These are phyloP conservation scores for Phymorhynchus buccinoides DNA, from an alignment of 1,140 invertebrate species.

Conservation along the genomic window DNA sequence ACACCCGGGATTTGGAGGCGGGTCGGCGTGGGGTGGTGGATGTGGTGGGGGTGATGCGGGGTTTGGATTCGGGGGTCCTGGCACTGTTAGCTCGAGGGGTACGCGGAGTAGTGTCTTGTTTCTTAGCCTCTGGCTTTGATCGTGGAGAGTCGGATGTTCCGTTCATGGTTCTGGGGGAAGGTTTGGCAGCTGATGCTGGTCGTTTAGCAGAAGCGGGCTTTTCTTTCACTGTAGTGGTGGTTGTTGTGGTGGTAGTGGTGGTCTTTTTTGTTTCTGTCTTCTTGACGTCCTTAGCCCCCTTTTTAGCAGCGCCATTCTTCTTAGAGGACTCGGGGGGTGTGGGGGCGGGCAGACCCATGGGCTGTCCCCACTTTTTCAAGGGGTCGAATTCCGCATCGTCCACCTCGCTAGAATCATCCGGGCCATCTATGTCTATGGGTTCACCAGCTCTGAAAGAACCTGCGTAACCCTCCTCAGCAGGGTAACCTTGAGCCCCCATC, in stretches of 20 bases:
- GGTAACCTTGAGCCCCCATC: neutral
- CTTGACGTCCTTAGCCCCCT: conserved; percentile 20
- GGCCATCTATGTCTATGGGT: neutral
- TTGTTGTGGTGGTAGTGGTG: neutral
- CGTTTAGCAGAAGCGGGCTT: conserved; percentile 48
- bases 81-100: conserved; percentile 53
- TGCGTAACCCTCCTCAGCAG: neutral
- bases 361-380: conserved; percentile 89
- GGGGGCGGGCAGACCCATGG: conserved; percentile 89
- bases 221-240: conserved; percentile 3
- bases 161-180: conserved; percentile 39
- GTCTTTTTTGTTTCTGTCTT: conserved; percentile 71
- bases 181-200: conserved; percentile 35
- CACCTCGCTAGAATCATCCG: neutral
- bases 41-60: conserved; percentile 44
- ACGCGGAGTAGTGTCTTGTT: conserved; percentile 39
- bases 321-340: conserved; percentile 76
- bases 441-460: neutral
- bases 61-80: conserved; percentile 28
- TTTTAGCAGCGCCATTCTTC: conserved; percentile 20
- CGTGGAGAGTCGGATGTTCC: conserved; percentile 39
- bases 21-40: conserved; percentile 52
- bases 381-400: conserved; percentile 74
- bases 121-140: conserved; percentile 47
- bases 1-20: conserved; percentile 50